Base-by-base conservation (phyloP, 2,113 vertebrate genomes). In the Halichoerus grypus region DNA sequence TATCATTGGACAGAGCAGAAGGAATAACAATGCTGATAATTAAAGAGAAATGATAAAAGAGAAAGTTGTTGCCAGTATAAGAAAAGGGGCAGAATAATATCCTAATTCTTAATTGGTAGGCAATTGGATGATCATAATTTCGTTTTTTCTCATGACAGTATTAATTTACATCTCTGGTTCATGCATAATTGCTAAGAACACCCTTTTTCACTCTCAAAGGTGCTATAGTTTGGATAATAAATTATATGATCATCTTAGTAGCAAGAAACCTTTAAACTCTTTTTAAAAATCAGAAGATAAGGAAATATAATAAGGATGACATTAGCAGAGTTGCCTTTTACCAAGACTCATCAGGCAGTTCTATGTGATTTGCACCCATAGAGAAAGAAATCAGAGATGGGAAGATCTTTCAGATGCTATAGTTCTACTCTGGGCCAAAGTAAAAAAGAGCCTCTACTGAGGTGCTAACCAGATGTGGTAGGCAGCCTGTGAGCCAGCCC, bases 161-260 rank as follows among this genome's bases (percentile, higher is more conserved):
- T 71, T 74, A 91, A 93, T 79, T 85, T 81, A 53, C n/a, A 36
- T 67, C 69, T 89, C 59, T 95, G 74, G n/a, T 89, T 81, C 80
- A 72, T 57, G 15, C 46, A 24, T 83, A 86, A 95, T 77, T 89
- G 61, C 65, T 93, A 89, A 79, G 49, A 79, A 22, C 24, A 80
- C 4, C n/a, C 19, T 28, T 79, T 81, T 72, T 72, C 55, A 67
- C 79, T 92, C 72, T 86, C 61, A 77, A 42, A 82, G 53, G 49
- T 87, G 39, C 59, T 88, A 19, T 42, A 33, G 39, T 72, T 95
- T 92, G 77, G 39, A 61, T 72, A 82, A 92, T 71, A 93, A 93
- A 86, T 94, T 79, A 87, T 61, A 82, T 82, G 65, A 82, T 93
- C 26, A 82, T 80, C 42, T 93, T 85, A 91, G 42, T 79, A 94